Base-by-base conservation (phyloP, 1,140 invertebrate genomes). In the Triops longicaudatus region DNA sequence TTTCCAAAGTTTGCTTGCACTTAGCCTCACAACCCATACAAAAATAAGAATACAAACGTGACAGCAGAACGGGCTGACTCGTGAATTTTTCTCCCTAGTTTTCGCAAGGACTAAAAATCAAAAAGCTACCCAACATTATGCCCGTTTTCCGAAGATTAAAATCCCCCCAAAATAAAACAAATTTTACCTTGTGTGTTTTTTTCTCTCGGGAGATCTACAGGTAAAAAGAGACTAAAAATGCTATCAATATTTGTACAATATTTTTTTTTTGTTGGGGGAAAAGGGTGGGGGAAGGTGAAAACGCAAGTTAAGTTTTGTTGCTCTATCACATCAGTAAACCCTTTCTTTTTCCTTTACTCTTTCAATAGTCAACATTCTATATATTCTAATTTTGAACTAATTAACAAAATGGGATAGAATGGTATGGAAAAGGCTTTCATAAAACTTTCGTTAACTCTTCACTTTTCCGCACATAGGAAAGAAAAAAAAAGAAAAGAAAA, bases 311-410 rank as follows among this genome's bases (percentile, higher is more conserved):
- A 63, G 50, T 63, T 63, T 14, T 63, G 50, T 14, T 63, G 50
- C 50, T 63, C 50, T 63, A 63, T 63, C 50, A 63, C 50, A 63
- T 63, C 50, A 14, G 50, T 63, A n/a, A 63, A 63, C 14, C 50
- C 50, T 22, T 63, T 22, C 44, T 63, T 63, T 63, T 63, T 63
- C 17, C 50, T 63, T 63, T n/a, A 63, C 50, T 63, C 50, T 10
- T 63, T 63, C 22, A 63, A 63, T 63, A 63, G 50, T 63, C 50
- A 63, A 63, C 50, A 63, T 63, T 63, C 50, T 63, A 63, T 63
- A 63, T 63, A 63, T 22, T 63, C 50, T 63, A 63, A 63, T 63
- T 2, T 63, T 63, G 14, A 63, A 63, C 50, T 63, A 63, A 63
- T 63, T 63, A 63, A 63, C 50, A 63, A 63, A 63, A 37, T 4